A percentile compares a stretch with the other conserved stretches of the same genome.
Conservation (phyloP, 1,140 invertebrate genomes). For the Bombus pascuorum region DNA sequence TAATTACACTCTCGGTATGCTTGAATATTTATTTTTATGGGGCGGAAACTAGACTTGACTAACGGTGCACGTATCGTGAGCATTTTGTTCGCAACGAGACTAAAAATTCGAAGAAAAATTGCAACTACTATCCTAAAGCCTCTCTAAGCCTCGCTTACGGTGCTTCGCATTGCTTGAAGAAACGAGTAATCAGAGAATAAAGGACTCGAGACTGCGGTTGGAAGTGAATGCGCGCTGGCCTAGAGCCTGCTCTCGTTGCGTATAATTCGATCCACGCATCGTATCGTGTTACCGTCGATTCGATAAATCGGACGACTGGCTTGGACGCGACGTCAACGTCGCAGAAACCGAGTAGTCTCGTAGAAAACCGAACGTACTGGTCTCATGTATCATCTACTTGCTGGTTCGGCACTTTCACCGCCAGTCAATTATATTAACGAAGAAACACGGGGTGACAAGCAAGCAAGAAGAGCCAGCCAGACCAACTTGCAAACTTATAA, state of each 20-base stretch:
- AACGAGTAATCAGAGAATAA: conserved; percentile 27
- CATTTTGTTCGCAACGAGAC: background rate
- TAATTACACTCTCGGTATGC: conserved; percentile 42
- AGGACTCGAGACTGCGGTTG: conserved; percentile 39
- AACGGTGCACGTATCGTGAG: background rate
- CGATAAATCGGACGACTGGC: conserved; percentile 39
- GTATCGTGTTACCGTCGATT: conserved; percentile 52
- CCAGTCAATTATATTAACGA: conserved; percentile 73
- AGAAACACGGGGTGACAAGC: conserved; percentile 74
- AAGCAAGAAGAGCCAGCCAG: conserved; percentile 20
- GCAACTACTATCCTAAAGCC: too few relatives aligned
- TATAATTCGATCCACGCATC: conserved; percentile 42
- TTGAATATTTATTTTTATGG: conserved; percentile 53
- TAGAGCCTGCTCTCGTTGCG: conserved; percentile 9
- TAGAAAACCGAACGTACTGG: conserved; percentile 40
- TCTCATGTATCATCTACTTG: conserved; percentile 63
- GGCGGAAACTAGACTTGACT: background rate
- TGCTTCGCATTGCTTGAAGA: background rate
- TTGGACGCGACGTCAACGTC: conserved; percentile 22
- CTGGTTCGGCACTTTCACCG: conserved; percentile 54
- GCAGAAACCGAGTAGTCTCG: conserved; percentile 6
- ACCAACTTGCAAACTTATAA: conserved; percentile 54
- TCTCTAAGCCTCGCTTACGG: too few relatives aligned
- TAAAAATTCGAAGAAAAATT: background rate
- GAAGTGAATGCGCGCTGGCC: conserved; percentile 26